Percentiles rank a stretch among this genome's conserved stretches.
Conservation (phyloP, 2,888 invertebrate genomes). For the Dendrolimus pini region DNA sequence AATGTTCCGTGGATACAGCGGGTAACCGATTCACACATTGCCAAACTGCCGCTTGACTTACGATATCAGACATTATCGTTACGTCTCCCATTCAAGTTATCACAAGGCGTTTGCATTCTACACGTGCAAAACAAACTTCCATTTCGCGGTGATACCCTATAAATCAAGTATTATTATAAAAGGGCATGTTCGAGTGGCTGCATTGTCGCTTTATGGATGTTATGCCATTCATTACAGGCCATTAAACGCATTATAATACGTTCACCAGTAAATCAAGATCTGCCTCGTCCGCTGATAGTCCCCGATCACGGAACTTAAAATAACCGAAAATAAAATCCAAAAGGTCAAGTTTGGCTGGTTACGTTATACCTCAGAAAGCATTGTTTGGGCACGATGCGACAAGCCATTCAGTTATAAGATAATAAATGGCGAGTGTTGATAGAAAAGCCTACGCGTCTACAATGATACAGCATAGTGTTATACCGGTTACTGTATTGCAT, state of each 20-base stretch:
- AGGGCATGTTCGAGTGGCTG: conserved; percentile 67
- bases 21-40: conserved; percentile 15
- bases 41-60: conserved; percentile 23
- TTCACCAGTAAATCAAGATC: conserved; percentile 39
- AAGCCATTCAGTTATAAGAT: conserved; percentile 66
- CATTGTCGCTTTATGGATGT: conserved; percentile 75
- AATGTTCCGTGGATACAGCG: neutral
- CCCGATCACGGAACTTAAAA: conserved; percentile 12
- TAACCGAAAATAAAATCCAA: conserved; percentile 32
- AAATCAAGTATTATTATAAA: conserved; percentile 72
- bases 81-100: conserved; percentile 20
- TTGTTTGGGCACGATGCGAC: conserved; percentile 71
- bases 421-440: conserved; percentile 67
- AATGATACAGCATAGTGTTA: conserved; percentile 7
- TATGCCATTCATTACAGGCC: conserved; percentile 75
- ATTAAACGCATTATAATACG: conserved; percentile 71
- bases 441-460: conserved; percentile 35
- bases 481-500: neutral
- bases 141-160: conserved; percentile 56
- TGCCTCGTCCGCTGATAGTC: conserved; percentile 9
- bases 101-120: conserved; percentile 40
- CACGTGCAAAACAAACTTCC: conserved; percentile 67
- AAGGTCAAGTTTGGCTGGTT: conserved; percentile 39
- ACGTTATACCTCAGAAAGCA: conserved; percentile 57
- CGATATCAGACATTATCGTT: conserved; percentile 22